phyloP scores from a whole-genome alignment of 2,113 vertebrate genomes.

The Notothenia coriiceps region DNA sequence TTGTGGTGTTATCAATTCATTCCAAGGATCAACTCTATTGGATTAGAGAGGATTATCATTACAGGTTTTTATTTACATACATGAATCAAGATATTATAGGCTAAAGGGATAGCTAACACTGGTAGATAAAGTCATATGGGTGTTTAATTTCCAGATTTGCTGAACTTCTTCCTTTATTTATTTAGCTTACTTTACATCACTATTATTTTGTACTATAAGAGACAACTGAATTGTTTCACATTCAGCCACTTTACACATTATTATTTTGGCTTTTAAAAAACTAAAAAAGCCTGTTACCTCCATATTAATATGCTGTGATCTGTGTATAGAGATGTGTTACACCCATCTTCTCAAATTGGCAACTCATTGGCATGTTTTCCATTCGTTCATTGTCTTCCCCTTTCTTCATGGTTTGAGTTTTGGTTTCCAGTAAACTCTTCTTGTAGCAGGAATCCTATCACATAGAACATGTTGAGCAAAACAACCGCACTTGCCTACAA shows the following conservation, averaged over 20 bases:
- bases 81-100: not conserved
- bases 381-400: not conserved
- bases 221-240: too few species aligned
- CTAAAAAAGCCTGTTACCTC: too few species aligned
- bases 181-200: too few species aligned
- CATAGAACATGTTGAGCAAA: not conserved
- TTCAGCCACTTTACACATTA: too few species aligned
- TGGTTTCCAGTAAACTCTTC: constrained; percentile 43
- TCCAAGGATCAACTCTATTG: not conserved
- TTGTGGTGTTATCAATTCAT: constrained; percentile 11
- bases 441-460: not conserved
- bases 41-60: constrained; percentile 13
- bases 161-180: not conserved
- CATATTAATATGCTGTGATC: too few species aligned
- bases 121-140: too few species aligned
- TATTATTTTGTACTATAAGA: too few species aligned
- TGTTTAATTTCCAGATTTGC: too few species aligned
- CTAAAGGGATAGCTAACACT: not conserved
- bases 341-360: not conserved
- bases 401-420: constrained; percentile 1
- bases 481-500: not conserved
- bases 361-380: not conserved
- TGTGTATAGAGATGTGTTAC: too few species aligned
- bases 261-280: too few species aligned
- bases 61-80: not conserved